phyloP scores from a whole-genome alignment of 2,113 vertebrate genomes.

The Lates calcarifer region DNA sequence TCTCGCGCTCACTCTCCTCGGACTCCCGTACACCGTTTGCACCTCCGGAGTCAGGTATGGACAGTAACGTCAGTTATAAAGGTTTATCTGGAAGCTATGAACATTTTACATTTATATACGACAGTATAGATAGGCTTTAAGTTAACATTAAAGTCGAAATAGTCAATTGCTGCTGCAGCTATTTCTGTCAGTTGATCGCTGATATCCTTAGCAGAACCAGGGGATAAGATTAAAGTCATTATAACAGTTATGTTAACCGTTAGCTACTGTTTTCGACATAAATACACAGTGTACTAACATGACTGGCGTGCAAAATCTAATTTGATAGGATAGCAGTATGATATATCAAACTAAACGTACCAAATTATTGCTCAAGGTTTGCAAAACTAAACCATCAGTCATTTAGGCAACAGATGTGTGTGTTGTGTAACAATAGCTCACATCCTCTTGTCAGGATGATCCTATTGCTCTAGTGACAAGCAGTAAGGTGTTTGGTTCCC shows the following conservation, averaged over 20 bases:
- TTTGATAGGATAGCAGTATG: neutral
- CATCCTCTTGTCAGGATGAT: neutral
- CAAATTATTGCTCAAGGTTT: neutral
- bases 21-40: slow-evolving; percentile 61
- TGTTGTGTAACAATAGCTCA: neutral
- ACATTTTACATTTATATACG: neutral
- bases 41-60: slow-evolving; percentile 65
- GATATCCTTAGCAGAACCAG: neutral
- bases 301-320: neutral
- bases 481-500: neutral
- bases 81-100: neutral
- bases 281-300: neutral
- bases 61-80: neutral
- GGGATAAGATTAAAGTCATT: neutral
- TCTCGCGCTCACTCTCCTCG: slow-evolving; percentile 75
- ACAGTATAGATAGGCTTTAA: neutral
- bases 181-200: neutral
- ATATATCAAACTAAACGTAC: neutral
- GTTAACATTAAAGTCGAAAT: neutral
- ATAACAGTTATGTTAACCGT: neutral
- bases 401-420: neutral
- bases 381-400: neutral
- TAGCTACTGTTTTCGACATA: neutral
- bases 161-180: neutral
- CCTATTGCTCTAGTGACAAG: too few species aligned